phyloP scores from a whole-genome alignment of 2,113 vertebrate genomes.

The Callocephalon fimbriatum region DNA sequence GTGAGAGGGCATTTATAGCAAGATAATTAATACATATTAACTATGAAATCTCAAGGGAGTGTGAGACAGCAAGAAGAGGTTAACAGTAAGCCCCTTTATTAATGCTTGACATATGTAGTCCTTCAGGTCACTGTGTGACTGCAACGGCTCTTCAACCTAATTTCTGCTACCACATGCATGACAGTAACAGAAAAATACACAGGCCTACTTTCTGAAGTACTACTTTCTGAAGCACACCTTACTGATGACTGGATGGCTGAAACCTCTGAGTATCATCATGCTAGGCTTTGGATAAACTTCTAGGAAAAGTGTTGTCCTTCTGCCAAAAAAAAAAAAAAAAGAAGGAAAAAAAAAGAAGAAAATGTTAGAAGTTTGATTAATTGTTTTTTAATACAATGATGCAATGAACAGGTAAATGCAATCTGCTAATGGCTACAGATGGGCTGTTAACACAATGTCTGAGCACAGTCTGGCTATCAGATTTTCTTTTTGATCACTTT shows the following conservation, averaged over 20 bases:
- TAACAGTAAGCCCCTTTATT: neutral
- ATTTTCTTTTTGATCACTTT: neutral
- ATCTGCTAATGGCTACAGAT: neutral
- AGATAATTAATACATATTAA: slow-evolving; percentile 19
- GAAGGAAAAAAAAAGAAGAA: neutral
- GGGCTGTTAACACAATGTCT: neutral
- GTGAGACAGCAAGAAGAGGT: neutral
- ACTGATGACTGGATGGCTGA: neutral
- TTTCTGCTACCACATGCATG: neutral
- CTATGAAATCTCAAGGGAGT: neutral
- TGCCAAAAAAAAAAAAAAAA: neutral
- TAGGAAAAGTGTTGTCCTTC: neutral
- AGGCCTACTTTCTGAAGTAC: neutral
- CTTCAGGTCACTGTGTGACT: neutral
- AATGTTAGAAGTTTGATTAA: neutral
- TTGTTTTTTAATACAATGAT: neutral
- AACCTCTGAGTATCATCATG: neutral
- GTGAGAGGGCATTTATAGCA: neutral
- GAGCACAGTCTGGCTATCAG: neutral
- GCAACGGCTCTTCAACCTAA: neutral
- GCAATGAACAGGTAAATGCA: neutral
- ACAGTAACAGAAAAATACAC: neutral
- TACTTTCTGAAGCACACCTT: neutral
- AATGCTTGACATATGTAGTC: neutral
- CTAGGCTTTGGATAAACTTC: neutral